Conservation (phyloP, 53 echinoderm and acorn worm species). For the Antedon mediterranea region DNA sequence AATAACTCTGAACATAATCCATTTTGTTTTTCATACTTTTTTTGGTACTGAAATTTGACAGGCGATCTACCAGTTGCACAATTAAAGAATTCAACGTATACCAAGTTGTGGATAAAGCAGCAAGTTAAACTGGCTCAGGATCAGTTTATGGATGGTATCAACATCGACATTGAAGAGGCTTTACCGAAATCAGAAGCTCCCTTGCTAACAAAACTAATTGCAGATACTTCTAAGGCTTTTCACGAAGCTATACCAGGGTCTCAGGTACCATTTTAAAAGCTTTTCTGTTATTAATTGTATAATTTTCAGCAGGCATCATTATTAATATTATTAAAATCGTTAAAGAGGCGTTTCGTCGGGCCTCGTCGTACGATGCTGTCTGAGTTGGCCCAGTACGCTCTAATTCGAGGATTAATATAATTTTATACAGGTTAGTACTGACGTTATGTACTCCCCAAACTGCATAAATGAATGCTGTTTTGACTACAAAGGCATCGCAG, state of each 20-base stretch:
- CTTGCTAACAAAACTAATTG: constrained; percentile 5
- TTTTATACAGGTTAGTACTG: constrained; percentile 12
- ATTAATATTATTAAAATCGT: too few relatives aligned
- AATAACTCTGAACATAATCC: too few relatives aligned
- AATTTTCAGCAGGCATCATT: too few relatives aligned
- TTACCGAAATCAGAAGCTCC: constrained; percentile 11
- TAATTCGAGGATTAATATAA: too few relatives aligned
- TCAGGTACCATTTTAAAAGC: too few relatives aligned
- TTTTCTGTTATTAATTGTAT: too few relatives aligned
- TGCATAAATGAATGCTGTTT: constrained; percentile 19
- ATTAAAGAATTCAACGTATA: not conserved
- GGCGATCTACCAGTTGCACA: constrained; percentile 4
- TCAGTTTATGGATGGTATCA: constrained; percentile 23
- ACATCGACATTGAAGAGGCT: constrained; percentile 14
- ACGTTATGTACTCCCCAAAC: constrained; percentile 5
- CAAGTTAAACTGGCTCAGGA: constrained; percentile 1
- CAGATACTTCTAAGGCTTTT: constrained; percentile 12
- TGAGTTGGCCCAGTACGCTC: too few relatives aligned
- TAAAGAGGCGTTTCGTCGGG: too few relatives aligned
- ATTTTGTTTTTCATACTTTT: too few relatives aligned
- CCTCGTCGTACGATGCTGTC: too few relatives aligned
- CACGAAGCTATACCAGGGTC: constrained; percentile 4
- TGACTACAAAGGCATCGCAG: constrained; percentile 20
- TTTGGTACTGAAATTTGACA: too few relatives aligned
- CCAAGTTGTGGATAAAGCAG: constrained; percentile 3